Percentiles rank a stretch among this genome's conserved stretches.
Conservation (phyloP, 2,797 vertebrate genomes). For the Lacerta agilis region DNA sequence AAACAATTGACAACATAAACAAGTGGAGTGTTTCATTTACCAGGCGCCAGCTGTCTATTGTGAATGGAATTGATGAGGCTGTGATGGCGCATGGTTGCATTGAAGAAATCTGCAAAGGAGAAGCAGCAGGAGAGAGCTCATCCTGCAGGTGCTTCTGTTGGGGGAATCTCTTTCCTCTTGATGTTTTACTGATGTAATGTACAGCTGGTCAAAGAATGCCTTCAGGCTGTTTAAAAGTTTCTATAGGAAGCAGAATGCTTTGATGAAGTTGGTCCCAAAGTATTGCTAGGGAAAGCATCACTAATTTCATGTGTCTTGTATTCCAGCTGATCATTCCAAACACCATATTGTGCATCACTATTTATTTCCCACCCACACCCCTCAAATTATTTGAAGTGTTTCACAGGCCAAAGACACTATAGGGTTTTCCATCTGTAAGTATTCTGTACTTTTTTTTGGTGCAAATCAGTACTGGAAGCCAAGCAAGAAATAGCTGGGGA, state of each 20-base stretch:
- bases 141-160: slow-evolving; percentile 72
- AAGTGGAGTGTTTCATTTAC: slow-evolving; percentile 68
- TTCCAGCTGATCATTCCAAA: slow-evolving; percentile 56
- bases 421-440: neutral
- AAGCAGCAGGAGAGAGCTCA: slow-evolving; percentile 45
- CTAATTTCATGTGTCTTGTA: slow-evolving; percentile 46
- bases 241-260: slow-evolving; percentile 63
- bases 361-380: neutral
- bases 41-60: slow-evolving; percentile 72
- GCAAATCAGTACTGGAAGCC: slow-evolving; percentile 1
- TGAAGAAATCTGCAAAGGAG: slow-evolving; percentile 53
- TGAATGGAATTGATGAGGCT: slow-evolving; percentile 71
- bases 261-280: slow-evolving; percentile 61
- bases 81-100: slow-evolving; percentile 47
- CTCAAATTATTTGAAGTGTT: neutral
- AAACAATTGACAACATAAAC: slow-evolving; percentile 66
- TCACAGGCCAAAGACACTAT: neutral
- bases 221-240: slow-evolving; percentile 69
- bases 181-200: slow-evolving; percentile 58
- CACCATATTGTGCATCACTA: slow-evolving; percentile 1
- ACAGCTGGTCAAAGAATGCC: slow-evolving; percentile 76
- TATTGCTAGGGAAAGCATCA: slow-evolving; percentile 51
- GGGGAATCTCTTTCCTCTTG: slow-evolving; percentile 63
- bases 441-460: neutral
- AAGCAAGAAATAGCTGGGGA: neutral